Evolutionary conservation across 2,113 vertebrate genomes (phyloP).

Genomic region (Cnemophilus loriae): DNA sequence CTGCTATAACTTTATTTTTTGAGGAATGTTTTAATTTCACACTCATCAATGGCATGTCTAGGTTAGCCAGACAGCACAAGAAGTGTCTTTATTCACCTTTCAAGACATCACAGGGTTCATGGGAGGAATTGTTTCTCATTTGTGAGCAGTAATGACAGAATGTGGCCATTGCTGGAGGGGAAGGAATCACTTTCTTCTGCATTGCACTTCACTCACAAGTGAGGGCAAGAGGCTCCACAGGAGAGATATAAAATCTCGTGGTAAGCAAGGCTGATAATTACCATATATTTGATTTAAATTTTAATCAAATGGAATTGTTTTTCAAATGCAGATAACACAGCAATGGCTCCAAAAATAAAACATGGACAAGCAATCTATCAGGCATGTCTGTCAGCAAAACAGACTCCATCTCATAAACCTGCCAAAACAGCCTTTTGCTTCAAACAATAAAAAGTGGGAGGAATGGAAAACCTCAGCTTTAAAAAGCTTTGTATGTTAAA

Average conservation of each 20-base stretch:
- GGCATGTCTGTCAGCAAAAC: constrained; percentile 35
- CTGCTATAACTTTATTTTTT: neutral
- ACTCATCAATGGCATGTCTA: neutral
- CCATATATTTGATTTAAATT: constrained; percentile 33
- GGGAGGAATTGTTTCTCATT: neutral
- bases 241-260: neutral
- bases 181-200: neutral
- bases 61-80: neutral
- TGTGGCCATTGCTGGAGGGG: neutral
- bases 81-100: neutral
- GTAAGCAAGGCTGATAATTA: neutral
- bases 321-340: neutral
- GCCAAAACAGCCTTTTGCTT: constrained; percentile 34
- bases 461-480: neutral
- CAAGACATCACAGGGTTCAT: neutral
- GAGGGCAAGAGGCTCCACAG: neutral
- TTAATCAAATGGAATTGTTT: constrained; percentile 21
- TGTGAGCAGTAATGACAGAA: neutral
- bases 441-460: constrained; percentile 38
- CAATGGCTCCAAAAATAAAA: constrained; percentile 31
- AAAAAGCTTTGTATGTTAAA: neutral
- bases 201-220: neutral
- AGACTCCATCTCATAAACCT: constrained; percentile 60
- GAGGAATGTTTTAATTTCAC: neutral
- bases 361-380: constrained; percentile 20